Conservation (phyloP, 2,888 invertebrate species). For the Bugula neritina region DNA sequence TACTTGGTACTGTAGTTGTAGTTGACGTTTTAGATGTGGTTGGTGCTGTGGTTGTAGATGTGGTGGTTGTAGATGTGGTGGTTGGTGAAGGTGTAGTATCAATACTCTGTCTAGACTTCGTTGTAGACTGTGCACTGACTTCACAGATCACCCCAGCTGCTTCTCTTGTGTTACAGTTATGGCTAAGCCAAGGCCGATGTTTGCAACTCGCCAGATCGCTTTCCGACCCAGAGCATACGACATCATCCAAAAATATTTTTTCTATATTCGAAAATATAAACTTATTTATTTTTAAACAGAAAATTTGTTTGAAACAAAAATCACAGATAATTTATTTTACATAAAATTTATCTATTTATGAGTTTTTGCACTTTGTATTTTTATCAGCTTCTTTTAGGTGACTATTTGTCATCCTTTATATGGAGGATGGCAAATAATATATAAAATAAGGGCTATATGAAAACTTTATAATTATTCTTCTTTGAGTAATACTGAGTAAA, state of each 20-base stretch:
- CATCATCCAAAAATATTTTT: slow-evolving; percentile 65
- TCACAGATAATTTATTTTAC: too few species aligned
- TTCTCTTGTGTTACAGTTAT: slow-evolving; percentile 72
- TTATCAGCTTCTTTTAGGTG: too few species aligned
- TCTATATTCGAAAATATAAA: not conserved
- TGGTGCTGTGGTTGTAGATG: not conserved
- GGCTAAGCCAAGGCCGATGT: slow-evolving; percentile 78
- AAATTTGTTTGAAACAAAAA: too few species aligned
- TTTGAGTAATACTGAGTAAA: too few species aligned
- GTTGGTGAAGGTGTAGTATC: not conserved
- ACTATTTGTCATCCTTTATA: too few species aligned
- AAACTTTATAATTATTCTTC: too few species aligned
- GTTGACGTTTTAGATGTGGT: not conserved
- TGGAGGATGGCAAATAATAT: too few species aligned
- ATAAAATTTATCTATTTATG: too few species aligned
- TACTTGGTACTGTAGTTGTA: not conserved
- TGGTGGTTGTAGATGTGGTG: not conserved
- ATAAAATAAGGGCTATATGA: too few species aligned
- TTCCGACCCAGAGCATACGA: slow-evolving; percentile 80
- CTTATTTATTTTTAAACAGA: too few species aligned
- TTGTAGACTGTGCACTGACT: slow-evolving; percentile 57
- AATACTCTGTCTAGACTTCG: not conserved
- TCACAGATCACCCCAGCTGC: slow-evolving; percentile 83
- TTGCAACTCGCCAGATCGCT: slow-evolving; percentile 67
- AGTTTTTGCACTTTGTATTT: too few species aligned